Evolutionary conservation across 2,797 vertebrate species (phyloP).

Genomic region (Crax fasciolata): DNA sequence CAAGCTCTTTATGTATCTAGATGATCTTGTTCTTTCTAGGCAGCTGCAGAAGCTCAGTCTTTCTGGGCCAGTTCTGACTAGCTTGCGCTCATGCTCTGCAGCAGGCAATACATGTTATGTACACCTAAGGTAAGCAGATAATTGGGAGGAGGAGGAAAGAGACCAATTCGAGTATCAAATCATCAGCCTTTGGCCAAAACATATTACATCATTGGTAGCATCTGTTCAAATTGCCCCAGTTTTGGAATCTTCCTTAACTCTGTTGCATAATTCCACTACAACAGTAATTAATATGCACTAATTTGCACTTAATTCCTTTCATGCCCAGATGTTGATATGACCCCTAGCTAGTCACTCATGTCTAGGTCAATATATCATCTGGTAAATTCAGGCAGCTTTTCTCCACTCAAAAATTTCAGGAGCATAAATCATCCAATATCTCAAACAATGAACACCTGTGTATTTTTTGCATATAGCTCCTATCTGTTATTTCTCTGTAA

Average conservation of each 20-base stretch:
- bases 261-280: not conserved
- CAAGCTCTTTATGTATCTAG: not conserved
- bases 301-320: not conserved
- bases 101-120: not conserved
- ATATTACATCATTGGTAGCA: not conserved
- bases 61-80: not conserved
- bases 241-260: not conserved
- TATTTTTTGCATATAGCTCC: slow-evolving; percentile 28
- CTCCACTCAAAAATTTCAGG: not conserved
- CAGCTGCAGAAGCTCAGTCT: not conserved
- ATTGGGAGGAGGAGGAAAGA: not conserved
- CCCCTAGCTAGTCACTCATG: slow-evolving; percentile 1
- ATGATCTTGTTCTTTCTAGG: not conserved
- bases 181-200: not conserved
- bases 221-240: not conserved
- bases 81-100: not conserved
- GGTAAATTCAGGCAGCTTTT: not conserved
- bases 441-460: not conserved
- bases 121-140: not conserved
- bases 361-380: not conserved
- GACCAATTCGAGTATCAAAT: not conserved
- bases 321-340: slow-evolving; percentile 28
- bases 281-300: slow-evolving; percentile 15
- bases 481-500: slow-evolving; percentile 42
- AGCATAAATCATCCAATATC: not conserved